Evolutionary conservation across 2,888 invertebrate genomes (phyloP), one percentile per base, ranked within the genome.

Genomic region (Amiota mariae): DNA sequence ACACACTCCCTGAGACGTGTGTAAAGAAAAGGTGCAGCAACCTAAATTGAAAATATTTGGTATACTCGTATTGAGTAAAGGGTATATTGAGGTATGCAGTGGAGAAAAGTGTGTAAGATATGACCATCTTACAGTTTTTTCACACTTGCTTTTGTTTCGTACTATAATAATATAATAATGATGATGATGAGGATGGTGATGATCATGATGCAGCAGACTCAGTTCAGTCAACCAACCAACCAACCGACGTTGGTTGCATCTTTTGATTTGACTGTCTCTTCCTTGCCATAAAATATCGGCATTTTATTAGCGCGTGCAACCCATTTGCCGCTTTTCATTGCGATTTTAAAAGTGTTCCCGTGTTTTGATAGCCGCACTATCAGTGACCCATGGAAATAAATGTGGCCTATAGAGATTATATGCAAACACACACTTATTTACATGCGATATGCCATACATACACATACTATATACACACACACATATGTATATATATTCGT

Each of bases 281-380:
- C 51, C 64, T 46, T 63, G 77, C 84, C 82, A 82, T 86, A 85
- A 85, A 85, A 84, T 84, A 85, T 85, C 85, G 82, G 80, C 84
- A 85, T 85, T 85, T 85, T 85, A 85, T 85, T 85, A 85, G 85
- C 85, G 83, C 85, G 85, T 85, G 83, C 85, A 84, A 82, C 81
- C 85, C 82, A 84, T 84, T 85, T 84, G 83, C 85, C 83, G 84
- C 86, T 85, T 82, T 82, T 85, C 84, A 85, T 85, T 85, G 85
- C 84, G 85, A 84, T 86, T 87, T 86, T 86, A 86, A 86, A 86
- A 86, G 86, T 86, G 86, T 86, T 86, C 86, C 85, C 87, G 82
- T 86, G 86, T 86, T 87, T 86, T 86, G 86, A 86, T 86, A 86
- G 86, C 82, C 84, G 75, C 82, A 81, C 86, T 86, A 86, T 86